phyloP scores from a whole-genome alignment of 1,140 invertebrate species.

The Drosophila miranda region DNA sequence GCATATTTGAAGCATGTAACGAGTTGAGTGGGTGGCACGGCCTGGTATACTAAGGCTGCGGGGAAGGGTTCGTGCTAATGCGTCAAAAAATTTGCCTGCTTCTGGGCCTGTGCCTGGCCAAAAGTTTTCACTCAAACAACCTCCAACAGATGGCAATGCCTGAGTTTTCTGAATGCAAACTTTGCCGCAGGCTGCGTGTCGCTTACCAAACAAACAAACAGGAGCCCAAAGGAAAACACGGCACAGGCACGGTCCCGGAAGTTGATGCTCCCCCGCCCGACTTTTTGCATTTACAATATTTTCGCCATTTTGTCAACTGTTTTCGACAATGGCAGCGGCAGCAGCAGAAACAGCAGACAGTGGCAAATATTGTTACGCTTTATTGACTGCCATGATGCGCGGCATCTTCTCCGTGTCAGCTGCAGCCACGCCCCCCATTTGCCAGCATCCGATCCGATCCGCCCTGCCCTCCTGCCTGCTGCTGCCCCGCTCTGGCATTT shows the following conservation, averaged over 20 bases:
- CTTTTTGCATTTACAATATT: constrained; percentile 65
- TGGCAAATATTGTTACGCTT: constrained; percentile 60
- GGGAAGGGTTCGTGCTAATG: constrained; percentile 53
- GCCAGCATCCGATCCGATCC: constrained; percentile 2
- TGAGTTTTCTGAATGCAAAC: constrained; percentile 29
- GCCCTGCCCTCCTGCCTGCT: neutral
- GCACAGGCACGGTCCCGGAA: constrained; percentile 13
- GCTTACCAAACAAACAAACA: constrained; percentile 26
- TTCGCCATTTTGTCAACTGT: constrained; percentile 73
- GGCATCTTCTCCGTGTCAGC: constrained; percentile 51
- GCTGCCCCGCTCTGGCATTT: constrained; percentile 33
- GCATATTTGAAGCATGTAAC: constrained; percentile 76
- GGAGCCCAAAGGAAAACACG: constrained; percentile 22
- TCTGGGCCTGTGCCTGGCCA: constrained; percentile 44
- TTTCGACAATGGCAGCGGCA: constrained; percentile 34
- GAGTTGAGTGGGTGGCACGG: constrained; percentile 46
- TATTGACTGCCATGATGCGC: constrained; percentile 46
- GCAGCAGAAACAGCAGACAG: constrained; percentile 14
- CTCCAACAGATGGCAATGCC: constrained; percentile 31
- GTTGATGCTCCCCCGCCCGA: constrained; percentile 14
- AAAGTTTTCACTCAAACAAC: constrained; percentile 43
- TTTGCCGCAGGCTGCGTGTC: constrained; percentile 21
- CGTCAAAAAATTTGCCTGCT: constrained; percentile 74
- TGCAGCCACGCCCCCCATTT: constrained; percentile 35
- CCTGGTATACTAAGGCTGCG: neutral